Percentiles rank a stretch among this genome's conserved stretches.
Conservation (phyloP, 1,140 invertebrate species). For the Drosophila yakuba region DNA sequence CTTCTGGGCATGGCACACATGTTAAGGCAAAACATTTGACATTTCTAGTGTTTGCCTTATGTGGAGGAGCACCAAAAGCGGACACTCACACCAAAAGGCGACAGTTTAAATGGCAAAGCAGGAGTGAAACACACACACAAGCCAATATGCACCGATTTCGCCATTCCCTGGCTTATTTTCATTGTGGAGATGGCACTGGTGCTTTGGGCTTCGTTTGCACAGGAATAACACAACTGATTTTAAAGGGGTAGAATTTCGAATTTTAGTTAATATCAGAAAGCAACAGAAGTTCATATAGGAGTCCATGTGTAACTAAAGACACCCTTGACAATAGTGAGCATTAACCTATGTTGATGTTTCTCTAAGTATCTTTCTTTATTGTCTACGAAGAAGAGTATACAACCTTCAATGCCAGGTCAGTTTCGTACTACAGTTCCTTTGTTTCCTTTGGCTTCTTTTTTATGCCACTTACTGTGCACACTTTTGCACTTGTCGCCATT, state of each 20-base stretch:
- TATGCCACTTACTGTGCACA: constrained; percentile 70
- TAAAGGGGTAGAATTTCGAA: constrained; percentile 8
- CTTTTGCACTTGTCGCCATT: constrained; percentile 69
- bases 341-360: too few relatives aligned
- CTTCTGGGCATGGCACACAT: constrained; percentile 26
- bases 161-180: constrained; percentile 26
- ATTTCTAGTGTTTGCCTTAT: constrained; percentile 61
- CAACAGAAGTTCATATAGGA: too few relatives aligned
- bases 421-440: background rate
- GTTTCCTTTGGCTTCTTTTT: constrained; percentile 56
- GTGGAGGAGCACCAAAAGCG: constrained; percentile 20
- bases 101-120: constrained; percentile 58
- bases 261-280: too few relatives aligned
- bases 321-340: too few relatives aligned
- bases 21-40: constrained; percentile 55
- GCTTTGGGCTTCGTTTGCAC: constrained; percentile 5
- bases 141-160: constrained; percentile 40
- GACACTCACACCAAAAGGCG: constrained; percentile 25
- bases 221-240: constrained; percentile 17
- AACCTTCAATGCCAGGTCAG: background rate
- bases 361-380: background rate
- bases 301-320: background rate
- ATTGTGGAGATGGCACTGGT: constrained; percentile 11
- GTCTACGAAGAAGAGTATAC: constrained; percentile 11
- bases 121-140: constrained; percentile 25